A percentile compares a stretch with the other conserved stretches of the same genome.
These are phyloP conservation scores for Diadema setosum DNA, from an alignment of 35 echinoderm and acorn worm species.

Conservation along the genomic window DNA sequence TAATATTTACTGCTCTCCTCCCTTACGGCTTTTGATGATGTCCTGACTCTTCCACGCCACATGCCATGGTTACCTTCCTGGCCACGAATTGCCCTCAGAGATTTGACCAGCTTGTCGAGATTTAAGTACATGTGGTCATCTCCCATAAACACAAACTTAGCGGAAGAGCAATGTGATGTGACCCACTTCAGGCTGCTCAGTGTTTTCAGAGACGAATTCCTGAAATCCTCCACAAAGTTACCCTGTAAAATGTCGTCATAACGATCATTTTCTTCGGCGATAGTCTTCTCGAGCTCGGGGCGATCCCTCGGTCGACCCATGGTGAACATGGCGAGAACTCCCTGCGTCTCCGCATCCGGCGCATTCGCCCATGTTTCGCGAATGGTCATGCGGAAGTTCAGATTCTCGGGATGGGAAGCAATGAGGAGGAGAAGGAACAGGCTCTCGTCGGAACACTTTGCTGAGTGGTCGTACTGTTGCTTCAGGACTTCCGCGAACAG, in stretches of 20 bases:
- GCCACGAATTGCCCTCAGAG: slow-evolving; percentile 38
- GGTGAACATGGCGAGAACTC: slow-evolving; percentile 70
- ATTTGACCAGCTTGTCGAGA: slow-evolving; percentile 52
- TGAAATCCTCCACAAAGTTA: slow-evolving; percentile 53
- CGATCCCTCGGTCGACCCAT: slow-evolving; percentile 36
- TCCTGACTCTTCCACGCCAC: slow-evolving; percentile 56
- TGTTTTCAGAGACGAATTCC: slow-evolving; percentile 60
- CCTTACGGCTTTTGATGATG: slow-evolving; percentile 29
- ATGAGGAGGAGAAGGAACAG: slow-evolving; percentile 71
- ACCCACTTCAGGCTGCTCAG: slow-evolving; percentile 67
- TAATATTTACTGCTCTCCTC: slow-evolving; percentile 63
- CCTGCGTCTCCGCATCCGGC: slow-evolving; percentile 33
- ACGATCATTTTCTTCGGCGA: slow-evolving; percentile 71
- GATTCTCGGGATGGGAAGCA: slow-evolving; percentile 26
- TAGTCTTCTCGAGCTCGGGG: not conserved
- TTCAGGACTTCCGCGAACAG: slow-evolving; percentile 54
- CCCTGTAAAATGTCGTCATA: slow-evolving; percentile 85
- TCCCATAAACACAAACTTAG: slow-evolving; percentile 67
- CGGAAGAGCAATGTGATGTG: not conserved
- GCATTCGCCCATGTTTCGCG: slow-evolving; percentile 83
- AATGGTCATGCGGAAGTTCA: slow-evolving; percentile 67
- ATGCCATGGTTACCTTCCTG: slow-evolving; percentile 31
- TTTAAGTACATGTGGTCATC: slow-evolving; percentile 80
- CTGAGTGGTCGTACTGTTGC: slow-evolving; percentile 42
- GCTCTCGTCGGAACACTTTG: slow-evolving; percentile 18